Percentiles rank a stretch among this genome's conserved stretches.
Evolutionary conservation across 2,113 vertebrate genomes (phyloP).

Genomic region (Phalacrocorax carbo): DNA sequence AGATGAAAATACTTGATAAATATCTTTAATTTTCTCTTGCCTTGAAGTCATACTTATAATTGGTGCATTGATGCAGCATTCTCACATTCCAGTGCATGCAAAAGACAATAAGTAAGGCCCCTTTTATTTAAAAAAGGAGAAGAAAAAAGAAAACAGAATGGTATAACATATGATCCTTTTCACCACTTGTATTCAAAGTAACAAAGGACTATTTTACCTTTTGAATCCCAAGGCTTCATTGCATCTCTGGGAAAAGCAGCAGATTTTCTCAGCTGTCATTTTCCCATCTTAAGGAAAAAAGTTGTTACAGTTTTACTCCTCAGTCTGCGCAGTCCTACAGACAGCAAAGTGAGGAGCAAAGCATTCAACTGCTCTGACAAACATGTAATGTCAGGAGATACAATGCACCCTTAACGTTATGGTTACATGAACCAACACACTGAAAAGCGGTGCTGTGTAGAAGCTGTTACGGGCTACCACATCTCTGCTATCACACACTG

Average conservation of each 20-base stretch:
- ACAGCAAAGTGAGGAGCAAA: neutral
- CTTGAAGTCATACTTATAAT: conserved; percentile 24
- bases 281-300: neutral
- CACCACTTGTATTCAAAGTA: neutral
- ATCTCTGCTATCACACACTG: neutral
- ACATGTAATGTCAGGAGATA: neutral
- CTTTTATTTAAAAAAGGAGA: neutral
- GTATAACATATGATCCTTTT: neutral
- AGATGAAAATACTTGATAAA: conserved; percentile 63
- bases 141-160: neutral
- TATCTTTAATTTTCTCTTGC: conserved; percentile 67
- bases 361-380: neutral
- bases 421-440: neutral
- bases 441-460: neutral
- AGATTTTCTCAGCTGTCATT: neutral
- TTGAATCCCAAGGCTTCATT: neutral
- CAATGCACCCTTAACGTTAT: rapidly evolving
- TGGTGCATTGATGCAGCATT: neutral
- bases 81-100: neutral
- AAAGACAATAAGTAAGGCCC: neutral
- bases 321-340: rapidly evolving
- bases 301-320: neutral
- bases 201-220: neutral
- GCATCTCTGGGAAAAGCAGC: neutral
- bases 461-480: neutral